phyloP scores from a whole-genome alignment of 1,140 invertebrate species.

The Dufourea novaeangliae region DNA sequence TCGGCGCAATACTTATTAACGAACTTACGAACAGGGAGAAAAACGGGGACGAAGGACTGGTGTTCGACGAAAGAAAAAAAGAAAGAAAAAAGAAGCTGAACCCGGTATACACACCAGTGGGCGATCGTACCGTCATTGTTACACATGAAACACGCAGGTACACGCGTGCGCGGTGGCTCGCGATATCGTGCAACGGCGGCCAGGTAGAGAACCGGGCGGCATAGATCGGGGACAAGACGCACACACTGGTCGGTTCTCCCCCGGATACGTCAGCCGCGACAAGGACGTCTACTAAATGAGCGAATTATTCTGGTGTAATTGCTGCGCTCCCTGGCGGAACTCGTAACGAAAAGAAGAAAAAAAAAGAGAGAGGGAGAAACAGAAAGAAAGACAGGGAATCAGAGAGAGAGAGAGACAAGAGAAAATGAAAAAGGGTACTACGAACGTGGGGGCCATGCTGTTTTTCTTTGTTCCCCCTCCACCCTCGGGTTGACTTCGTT shows the following conservation, averaged over 20 bases:
- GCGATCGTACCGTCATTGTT: conserved; percentile 33
- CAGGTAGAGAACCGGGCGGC: conserved; percentile 42
- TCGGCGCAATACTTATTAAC: too few relatives aligned
- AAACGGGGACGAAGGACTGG: neutral
- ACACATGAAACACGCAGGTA: conserved; percentile 25
- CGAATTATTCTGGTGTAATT: conserved; percentile 75
- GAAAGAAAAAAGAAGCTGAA: too few relatives aligned
- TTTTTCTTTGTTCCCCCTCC: neutral
- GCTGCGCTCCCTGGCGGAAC: conserved; percentile 60
- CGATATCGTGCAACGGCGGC: neutral
- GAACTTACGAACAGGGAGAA: too few relatives aligned
- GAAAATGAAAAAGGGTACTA: neutral
- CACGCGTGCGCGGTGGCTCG: too few relatives aligned
- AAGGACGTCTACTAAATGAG: conserved; percentile 74
- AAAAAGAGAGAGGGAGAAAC: neutral
- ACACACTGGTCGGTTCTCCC: conserved; percentile 65
- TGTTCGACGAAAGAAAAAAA: neutral
- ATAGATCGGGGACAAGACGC: conserved; percentile 7
- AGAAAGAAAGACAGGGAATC: neutral
- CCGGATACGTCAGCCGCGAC: conserved; percentile 69
- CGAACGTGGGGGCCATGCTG: too few relatives aligned
- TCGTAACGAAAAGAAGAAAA: conserved; percentile 20
- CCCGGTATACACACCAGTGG: too few relatives aligned
- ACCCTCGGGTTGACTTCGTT: neutral
- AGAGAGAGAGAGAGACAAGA: neutral